phyloP scores from a whole-genome alignment of 1,140 invertebrate species.

The Hesperophylax magnus region DNA sequence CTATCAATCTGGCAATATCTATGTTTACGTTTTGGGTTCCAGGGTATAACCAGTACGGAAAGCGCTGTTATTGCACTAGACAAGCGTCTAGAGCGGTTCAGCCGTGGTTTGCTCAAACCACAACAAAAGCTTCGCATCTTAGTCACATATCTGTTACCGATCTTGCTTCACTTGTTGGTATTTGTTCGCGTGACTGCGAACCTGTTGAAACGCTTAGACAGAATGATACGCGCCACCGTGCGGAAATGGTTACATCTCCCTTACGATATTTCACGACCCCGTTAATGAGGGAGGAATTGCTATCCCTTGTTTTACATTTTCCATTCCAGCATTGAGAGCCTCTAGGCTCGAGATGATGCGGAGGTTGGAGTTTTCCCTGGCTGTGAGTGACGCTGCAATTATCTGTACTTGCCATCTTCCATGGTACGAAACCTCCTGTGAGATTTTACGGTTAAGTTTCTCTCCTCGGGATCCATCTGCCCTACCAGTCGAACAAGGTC shows the following conservation, averaged over 20 bases:
- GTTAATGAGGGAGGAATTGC: slow-evolving; percentile 60
- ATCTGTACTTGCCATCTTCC: no score
- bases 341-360: slow-evolving; percentile 49
- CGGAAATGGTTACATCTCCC: slow-evolving; percentile 61
- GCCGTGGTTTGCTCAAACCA: slow-evolving; percentile 60
- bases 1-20: slow-evolving; percentile 60
- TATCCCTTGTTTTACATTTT: slow-evolving; percentile 49
- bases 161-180: slow-evolving; percentile 58
- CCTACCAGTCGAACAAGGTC: no score
- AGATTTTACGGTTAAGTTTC: no score
- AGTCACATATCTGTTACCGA: slow-evolving; percentile 58
- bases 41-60: slow-evolving; percentile 34
- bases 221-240: slow-evolving; percentile 53
- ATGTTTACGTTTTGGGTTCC: slow-evolving; percentile 57
- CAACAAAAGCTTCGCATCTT: slow-evolving; percentile 60
- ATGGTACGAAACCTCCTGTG: no score
- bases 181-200: slow-evolving; percentile 56
- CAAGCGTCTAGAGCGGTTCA: background rate
- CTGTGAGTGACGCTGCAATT: no score
- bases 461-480: no score
- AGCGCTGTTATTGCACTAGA: background rate
- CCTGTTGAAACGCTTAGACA: slow-evolving; percentile 58
- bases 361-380: slow-evolving; percentile 46
- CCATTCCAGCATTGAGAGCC: slow-evolving; percentile 44
- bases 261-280: slow-evolving; percentile 60